These are phyloP conservation scores for Agapostemon virescens DNA, from an alignment of 2,888 invertebrate species.

Conservation along the genomic window DNA sequence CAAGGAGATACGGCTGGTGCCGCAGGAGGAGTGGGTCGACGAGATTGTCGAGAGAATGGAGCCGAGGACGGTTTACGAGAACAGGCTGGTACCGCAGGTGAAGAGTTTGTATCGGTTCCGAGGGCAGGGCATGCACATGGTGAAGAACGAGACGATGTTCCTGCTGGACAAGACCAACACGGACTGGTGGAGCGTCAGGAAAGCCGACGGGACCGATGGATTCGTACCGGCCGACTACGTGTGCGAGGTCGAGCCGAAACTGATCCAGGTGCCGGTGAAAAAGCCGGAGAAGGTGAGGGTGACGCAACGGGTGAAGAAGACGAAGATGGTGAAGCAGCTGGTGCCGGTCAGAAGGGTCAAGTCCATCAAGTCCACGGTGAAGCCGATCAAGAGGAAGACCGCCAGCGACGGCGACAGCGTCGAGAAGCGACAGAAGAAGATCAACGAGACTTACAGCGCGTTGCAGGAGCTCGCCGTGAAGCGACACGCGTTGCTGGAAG, in stretches of 20 bases:
- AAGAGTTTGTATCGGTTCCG: slow-evolving; percentile 93
- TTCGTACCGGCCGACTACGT: slow-evolving; percentile 99
- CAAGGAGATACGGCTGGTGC: slow-evolving; percentile 90
- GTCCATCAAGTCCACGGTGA: slow-evolving; percentile 80
- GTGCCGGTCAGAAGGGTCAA: slow-evolving; percentile 88
- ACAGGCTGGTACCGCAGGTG: slow-evolving; percentile 92
- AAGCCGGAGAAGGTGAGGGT: slow-evolving; percentile 92
- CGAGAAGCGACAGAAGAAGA: slow-evolving; percentile 88
- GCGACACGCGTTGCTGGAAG: slow-evolving; percentile 92
- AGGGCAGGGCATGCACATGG: slow-evolving; percentile 95
- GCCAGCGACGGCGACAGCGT: slow-evolving; percentile 88
- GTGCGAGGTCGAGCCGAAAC: slow-evolving; percentile 93
- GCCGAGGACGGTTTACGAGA: slow-evolving; percentile 92
- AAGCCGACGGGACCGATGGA: slow-evolving; percentile 94
- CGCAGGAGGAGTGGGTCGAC: slow-evolving; percentile 96
- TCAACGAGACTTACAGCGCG: slow-evolving; percentile 91
- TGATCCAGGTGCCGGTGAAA: slow-evolving; percentile 90
- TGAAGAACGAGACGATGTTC: slow-evolving; percentile 95
- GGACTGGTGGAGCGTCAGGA: slow-evolving; percentile 99
- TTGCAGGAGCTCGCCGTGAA: slow-evolving; percentile 90
- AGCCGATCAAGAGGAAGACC: slow-evolving; percentile 75
- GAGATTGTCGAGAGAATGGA: slow-evolving; percentile 93
- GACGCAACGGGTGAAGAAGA: slow-evolving; percentile 93
- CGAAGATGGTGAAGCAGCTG: slow-evolving; percentile 91
- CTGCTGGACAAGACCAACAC: slow-evolving; percentile 96